Evolutionary conservation across 2,888 invertebrate species (phyloP).

Genomic region (Abrostola triplasia): DNA sequence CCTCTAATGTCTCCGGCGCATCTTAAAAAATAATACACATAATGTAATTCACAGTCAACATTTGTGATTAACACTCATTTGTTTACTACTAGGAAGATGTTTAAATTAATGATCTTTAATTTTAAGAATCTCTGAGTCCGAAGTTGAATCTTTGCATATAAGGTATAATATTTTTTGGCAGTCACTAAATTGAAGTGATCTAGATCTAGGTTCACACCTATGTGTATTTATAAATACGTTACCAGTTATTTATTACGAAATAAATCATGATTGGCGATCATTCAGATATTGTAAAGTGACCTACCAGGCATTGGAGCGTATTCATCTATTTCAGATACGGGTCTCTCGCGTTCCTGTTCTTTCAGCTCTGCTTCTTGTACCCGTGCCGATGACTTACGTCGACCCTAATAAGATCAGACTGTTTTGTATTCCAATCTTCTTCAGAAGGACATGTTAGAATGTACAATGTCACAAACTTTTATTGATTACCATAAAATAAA

Average conservation of each 20-base stretch:
- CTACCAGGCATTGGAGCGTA: slow-evolving; percentile 71
- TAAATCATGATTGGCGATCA: neutral
- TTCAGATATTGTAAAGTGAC: neutral
- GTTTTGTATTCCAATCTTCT: slow-evolving; percentile 11
- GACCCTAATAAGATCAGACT: slow-evolving; percentile 37
- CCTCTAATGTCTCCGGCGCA: slow-evolving; percentile 79
- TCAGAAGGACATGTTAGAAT: slow-evolving; percentile 18
- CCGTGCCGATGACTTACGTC: slow-evolving; percentile 48
- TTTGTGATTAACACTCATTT: neutral
- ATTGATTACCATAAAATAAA: neutral
- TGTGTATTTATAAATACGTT: too few relatives aligned
- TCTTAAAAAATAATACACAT: slow-evolving; percentile 22
- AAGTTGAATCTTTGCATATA: too few relatives aligned
- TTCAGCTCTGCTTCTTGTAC: slow-evolving; percentile 58
- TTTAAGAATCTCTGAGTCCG: too few relatives aligned
- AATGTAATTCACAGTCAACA: neutral
- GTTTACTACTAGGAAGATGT: too few relatives aligned
- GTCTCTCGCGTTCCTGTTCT: slow-evolving; percentile 63
- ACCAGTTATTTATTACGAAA: too few relatives aligned
- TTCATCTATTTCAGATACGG: slow-evolving; percentile 72
- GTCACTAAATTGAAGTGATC: too few relatives aligned
- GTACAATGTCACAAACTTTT: slow-evolving; percentile 17
- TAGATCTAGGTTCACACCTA: too few relatives aligned
- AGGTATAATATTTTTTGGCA: too few relatives aligned
- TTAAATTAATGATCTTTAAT: too few relatives aligned